Evolutionary conservation across 2,888 invertebrate genomes (phyloP).

Genomic region (Apodemia mormo): DNA sequence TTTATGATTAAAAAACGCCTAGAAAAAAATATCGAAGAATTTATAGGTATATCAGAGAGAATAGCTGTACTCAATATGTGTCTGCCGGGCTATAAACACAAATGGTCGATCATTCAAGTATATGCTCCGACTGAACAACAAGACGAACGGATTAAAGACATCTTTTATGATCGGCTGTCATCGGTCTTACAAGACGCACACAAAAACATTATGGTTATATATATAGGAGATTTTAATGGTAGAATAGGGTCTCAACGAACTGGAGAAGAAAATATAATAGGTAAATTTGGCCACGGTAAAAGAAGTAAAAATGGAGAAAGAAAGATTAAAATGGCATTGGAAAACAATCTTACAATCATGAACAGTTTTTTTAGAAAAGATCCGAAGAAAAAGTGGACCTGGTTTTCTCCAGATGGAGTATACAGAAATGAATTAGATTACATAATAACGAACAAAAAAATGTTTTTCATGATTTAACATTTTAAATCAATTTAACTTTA

Average conservation of each 20-base stretch:
- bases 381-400: conserved; percentile 15
- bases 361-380: conserved; percentile 11
- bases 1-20: background rate
- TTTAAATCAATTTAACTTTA: conserved; percentile 19
- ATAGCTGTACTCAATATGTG: background rate
- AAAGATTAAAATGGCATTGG: background rate
- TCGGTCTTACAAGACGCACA: conserved; percentile 15
- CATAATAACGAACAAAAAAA: conserved; percentile 17
- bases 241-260: conserved; percentile 27
- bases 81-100: background rate
- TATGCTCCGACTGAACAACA: background rate
- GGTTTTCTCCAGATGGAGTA: conserved; percentile 16
- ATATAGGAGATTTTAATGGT: conserved; percentile 30
- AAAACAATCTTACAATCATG: conserved; percentile 15
- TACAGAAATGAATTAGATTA: conserved; percentile 23
- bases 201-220: conserved; percentile 30
- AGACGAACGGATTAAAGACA: background rate
- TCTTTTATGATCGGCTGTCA: conserved; percentile 2
- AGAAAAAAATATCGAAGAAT: background rate
- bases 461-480: background rate
- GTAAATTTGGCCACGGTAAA: conserved; percentile 13
- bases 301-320: conserved; percentile 21
- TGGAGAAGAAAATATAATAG: conserved; percentile 24
- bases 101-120: background rate
- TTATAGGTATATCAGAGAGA: no score